Conservation (phyloP, 1,140 invertebrate species). For the Anoplolepis gracilipes region DNA sequence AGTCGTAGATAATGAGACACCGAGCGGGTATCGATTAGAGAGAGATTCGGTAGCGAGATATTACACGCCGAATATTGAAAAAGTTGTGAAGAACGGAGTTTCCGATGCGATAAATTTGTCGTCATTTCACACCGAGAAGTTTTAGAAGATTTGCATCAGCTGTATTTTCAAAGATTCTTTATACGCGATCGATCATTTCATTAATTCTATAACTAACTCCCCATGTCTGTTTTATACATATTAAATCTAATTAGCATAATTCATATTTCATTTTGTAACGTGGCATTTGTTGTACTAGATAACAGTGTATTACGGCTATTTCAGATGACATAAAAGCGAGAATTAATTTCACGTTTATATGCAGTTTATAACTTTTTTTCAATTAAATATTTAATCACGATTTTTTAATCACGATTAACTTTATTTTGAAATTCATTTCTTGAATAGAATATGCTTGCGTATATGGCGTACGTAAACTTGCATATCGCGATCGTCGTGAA, state of each 20-base stretch:
- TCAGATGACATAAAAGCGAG: not conserved
- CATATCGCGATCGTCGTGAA: slow-evolving; percentile 20
- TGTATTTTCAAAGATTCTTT: not conserved
- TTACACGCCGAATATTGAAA: not conserved
- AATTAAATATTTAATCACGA: slow-evolving; percentile 16
- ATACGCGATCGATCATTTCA: not conserved
- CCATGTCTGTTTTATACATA: not conserved
- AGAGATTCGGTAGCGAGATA: not conserved
- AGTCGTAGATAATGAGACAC: not conserved
- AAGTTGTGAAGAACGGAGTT: not conserved
- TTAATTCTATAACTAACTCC: no score
- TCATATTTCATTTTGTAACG: slow-evolving; percentile 15
- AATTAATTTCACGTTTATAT: slow-evolving; percentile 6
- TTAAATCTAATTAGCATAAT: slow-evolving; percentile 6
- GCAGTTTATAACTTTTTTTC: not conserved
- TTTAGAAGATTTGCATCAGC: not conserved
- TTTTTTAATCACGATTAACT: not conserved
- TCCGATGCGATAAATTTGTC: not conserved
- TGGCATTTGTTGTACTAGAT: not conserved
- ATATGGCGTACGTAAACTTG: not conserved
- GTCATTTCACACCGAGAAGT: not conserved
- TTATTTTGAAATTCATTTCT: not conserved
- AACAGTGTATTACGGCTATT: not conserved
- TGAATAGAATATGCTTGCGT: not conserved
- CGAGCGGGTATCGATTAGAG: not conserved